Evolutionary conservation across 1,140 invertebrate species (phyloP).

Genomic region (Drosophila erecta): DNA sequence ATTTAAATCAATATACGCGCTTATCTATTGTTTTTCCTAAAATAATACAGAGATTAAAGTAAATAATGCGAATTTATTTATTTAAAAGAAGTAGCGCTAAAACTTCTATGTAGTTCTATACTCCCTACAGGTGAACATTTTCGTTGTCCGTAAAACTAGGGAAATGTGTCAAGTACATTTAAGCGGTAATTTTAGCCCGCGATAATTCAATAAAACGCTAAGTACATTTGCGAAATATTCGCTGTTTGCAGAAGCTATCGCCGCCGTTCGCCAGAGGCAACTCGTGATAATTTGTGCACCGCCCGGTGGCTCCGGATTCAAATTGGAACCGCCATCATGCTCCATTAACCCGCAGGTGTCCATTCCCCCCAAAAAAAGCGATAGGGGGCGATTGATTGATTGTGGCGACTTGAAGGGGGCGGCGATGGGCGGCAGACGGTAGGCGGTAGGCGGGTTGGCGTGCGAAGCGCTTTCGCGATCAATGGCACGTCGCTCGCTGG

Average conservation of each 20-base stretch:
- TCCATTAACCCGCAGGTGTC: constrained; percentile 65
- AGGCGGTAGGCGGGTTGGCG: not conserved
- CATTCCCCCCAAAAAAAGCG: constrained; percentile 1
- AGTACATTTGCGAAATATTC: constrained; percentile 1
- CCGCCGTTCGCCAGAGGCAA: not conserved
- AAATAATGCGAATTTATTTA: too few species aligned
- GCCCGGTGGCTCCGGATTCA: constrained; percentile 42
- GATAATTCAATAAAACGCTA: constrained; percentile 5
- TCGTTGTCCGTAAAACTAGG: not conserved
- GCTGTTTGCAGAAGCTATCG: constrained; percentile 14
- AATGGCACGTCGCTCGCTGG: constrained; percentile 68
- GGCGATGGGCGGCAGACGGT: not conserved
- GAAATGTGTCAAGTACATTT: constrained; percentile 9
- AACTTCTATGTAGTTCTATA: too few species aligned
- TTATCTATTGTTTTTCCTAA: too few species aligned
- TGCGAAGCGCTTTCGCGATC: constrained; percentile 65
- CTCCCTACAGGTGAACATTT: too few species aligned
- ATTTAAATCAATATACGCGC: too few species aligned
- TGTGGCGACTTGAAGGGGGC: not conserved
- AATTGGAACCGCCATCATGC: constrained; percentile 71
- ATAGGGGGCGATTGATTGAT: constrained; percentile 21
- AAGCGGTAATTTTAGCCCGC: constrained; percentile 3
- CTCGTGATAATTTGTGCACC: constrained; percentile 53
- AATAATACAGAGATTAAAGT: too few species aligned
- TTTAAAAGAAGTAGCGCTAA: too few species aligned